Percentiles rank a stretch among this genome's conserved stretches.
Conservation (phyloP, 2,888 invertebrate genomes). For the Pterostichus madidus region DNA sequence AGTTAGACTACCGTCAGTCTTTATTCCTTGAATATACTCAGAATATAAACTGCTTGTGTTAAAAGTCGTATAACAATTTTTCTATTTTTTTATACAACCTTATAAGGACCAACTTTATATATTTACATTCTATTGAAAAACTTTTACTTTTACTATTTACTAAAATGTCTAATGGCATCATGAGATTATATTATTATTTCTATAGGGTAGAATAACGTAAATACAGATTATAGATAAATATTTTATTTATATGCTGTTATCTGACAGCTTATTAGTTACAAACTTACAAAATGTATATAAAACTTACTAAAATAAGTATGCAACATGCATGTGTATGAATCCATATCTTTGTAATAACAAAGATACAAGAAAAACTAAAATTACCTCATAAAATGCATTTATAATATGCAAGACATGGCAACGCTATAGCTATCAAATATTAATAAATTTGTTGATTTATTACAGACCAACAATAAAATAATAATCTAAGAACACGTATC, state of each 20-base stretch:
- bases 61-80: no score
- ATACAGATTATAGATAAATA: conserved; percentile 48
- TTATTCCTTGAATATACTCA: no score
- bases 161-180: no score
- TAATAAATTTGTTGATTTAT: conserved; percentile 53
- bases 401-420: conserved; percentile 60
- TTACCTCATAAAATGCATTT: conserved; percentile 46
- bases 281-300: conserved; percentile 62
- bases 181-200: no score
- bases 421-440: conserved; percentile 60
- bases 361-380: conserved; percentile 60
- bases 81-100: no score
- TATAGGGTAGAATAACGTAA: neutral
- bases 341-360: conserved; percentile 59
- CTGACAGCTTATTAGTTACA: conserved; percentile 54
- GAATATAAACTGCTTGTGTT: no score
- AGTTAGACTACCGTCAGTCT: no score
- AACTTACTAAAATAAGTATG: conserved; percentile 61
- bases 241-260: conserved; percentile 58
- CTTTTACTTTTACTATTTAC: no score
- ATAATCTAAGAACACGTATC: conserved; percentile 79
- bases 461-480: conserved; percentile 23
- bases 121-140: no score
- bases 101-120: no score
- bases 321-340: conserved; percentile 59